Evolutionary conservation across 23 tunicate genomes (phyloP).

Genomic region (Clavelina lepadiformis): DNA sequence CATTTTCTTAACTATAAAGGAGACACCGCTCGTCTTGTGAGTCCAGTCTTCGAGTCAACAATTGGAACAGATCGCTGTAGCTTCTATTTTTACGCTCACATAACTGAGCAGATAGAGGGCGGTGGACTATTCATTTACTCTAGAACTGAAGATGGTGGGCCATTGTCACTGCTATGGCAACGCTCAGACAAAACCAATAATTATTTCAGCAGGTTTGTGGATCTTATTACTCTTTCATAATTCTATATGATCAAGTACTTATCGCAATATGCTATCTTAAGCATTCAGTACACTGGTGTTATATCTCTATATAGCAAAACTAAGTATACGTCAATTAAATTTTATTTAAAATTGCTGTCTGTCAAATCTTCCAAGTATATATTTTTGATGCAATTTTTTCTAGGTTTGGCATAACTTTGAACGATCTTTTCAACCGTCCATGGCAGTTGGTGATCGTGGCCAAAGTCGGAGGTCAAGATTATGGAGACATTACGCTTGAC

Average conservation of each 20-base stretch:
- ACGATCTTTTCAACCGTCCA: slow-evolving; percentile 28
- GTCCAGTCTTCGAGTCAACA: slow-evolving; percentile 90
- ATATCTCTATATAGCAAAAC: too few relatives aligned
- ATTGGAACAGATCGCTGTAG: slow-evolving; percentile 38
- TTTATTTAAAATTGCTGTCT: too few relatives aligned
- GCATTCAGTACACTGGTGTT: too few relatives aligned
- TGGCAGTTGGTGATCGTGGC: slow-evolving; percentile 82
- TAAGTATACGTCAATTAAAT: too few relatives aligned
- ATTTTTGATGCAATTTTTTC: not conserved
- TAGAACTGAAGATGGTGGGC: slow-evolving; percentile 67
- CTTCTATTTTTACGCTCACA: slow-evolving; percentile 68
- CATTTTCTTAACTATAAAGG: slow-evolving; percentile 25
- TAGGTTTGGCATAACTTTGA: slow-evolving; percentile 55
- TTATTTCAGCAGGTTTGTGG: slow-evolving; percentile 38
- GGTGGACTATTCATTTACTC: slow-evolving; percentile 68
- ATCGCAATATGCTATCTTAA: too few relatives aligned
- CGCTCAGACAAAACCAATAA: slow-evolving; percentile 44
- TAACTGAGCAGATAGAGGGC: slow-evolving; percentile 62
- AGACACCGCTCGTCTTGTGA: slow-evolving; percentile 51
- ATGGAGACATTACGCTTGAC: slow-evolving; percentile 79
- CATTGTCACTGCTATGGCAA: slow-evolving; percentile 51
- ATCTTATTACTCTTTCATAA: too few relatives aligned
- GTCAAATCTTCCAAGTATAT: too few relatives aligned
- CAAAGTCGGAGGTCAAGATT: slow-evolving; percentile 58
- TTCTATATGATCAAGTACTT: too few relatives aligned